Evolutionary conservation across 2,113 vertebrate genomes (phyloP), one percentile per base, ranked within the genome.

Genomic region (Prinia subflava): DNA sequence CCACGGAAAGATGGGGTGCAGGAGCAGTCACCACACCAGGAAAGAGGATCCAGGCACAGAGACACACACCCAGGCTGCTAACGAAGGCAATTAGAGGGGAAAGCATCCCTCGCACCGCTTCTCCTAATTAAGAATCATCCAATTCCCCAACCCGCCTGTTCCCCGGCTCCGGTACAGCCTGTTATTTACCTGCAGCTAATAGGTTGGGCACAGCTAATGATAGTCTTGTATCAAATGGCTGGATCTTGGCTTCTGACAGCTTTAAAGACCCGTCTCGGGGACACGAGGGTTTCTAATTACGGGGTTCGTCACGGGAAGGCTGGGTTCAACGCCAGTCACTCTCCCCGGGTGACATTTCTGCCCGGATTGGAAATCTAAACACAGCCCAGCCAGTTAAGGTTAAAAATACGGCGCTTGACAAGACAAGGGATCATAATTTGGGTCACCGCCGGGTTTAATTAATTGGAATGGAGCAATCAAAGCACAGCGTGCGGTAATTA

Each of bases 181-280:
- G 97, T 98, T 98, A 98, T 98, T 98, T 98, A 98, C 97, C 98
- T 98, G 98, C 94, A 95, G 97, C 97, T 98, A 97, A 98, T 96
- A 97, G 97, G 97, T 96, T 96, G 91, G 62, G 84, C 62, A 57
- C 86, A 84, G 90, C 65, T 97, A 97, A 97, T 96, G 97, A 98
- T 87, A 97, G 97, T 68, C 97, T 96, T 75, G 97, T 94, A 97
- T 97, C 98, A 97, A 97, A 97, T 97, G 97, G 92, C 97, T 95
- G 96, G 95, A 84, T 94, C 93, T 97, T 93, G 95, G 97, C 98
- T 98, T 96, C 97, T 97, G 96, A 97, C 97, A 98, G 97, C 94
- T 98, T 97, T 97, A 97, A 98, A 97, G 97, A 97, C 96, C 97
- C 17, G 90, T 97, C 97, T 96, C 85, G 14, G 91, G 97, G 97